Evolutionary conservation across 2,113 vertebrate genomes (phyloP), one percentile per base, ranked within the genome.

Genomic region (Indicator indicator): DNA sequence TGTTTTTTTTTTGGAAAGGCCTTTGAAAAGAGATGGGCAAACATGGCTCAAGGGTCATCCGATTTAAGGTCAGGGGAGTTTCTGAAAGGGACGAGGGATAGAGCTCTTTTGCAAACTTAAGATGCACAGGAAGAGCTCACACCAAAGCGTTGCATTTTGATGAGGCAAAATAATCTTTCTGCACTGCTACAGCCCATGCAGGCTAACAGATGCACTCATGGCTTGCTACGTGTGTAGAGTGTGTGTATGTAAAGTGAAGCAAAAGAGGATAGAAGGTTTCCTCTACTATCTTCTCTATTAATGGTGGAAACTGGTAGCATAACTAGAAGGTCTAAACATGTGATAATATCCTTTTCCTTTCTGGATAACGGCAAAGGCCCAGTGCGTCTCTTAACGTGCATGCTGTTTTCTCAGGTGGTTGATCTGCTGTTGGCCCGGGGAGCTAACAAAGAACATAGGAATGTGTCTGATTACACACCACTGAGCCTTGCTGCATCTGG

Each of bases 361-460:
- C 56, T 32, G 58, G 23, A 16, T 67, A 28, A 59, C 10, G 30
- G 33, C 4, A 3, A 56, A 85, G 16, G 42, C 55, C 55, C n/a
- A 15, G 1, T 32, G 9, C 69, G 6, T 72, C 26, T 93, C 58
- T 63, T 87, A 55, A 92, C 10, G 3, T n/a, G 27, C 6, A 2
- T 83, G 8, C 78, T 96, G 60, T 93, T 74, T 71, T 92, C 86
- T 55, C 95, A 99, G 99, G 99, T 99, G 70, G 99, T 99, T 89
- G 99, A 99, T 96, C 95, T 99, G 97, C 97, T 99, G 89, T 97
- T 99, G 97, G 98, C 99, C 72, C 98, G 99, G 87, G 99, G 99
- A 96, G 99, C 99, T 95, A 99, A 99, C 91, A 99, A 99, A 97
- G 99, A 99, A 83, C 99, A 99, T 94, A 98, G 99, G 91, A 99